Evolutionary conservation across 2,797 vertebrate species (phyloP), one percentile per base, ranked within the genome.

Genomic region (Alcedo quadribrachys): DNA sequence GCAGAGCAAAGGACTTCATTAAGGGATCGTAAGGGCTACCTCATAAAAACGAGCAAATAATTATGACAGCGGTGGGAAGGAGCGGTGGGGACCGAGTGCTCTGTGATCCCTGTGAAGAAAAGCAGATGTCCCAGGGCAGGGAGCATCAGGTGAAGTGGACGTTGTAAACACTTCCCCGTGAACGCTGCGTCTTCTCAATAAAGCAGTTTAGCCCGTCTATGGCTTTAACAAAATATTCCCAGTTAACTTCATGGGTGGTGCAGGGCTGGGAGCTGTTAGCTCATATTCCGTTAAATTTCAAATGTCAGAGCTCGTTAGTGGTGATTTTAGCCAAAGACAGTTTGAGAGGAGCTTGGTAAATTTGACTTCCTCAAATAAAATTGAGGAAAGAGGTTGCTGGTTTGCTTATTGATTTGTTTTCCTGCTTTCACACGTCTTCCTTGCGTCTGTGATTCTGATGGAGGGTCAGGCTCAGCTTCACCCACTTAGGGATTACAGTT

Each of bases 311-410:
- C 96, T 97, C 51, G 25, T 98, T 98, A 98, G 94, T 3, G 12
- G 88, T 98, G 97, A 97, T 93, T 97, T 95, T 97, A 97, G 96
- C 97, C 97, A 98, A 96, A 97, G 96, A 96, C 96, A 67, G 88
- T 76, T 96, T 93, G 93, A 55, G 89, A 97, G 95, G 85, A 93
- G 91, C 96, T 96, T 20, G 8, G 95, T 93, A 95, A 96, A 97
- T 94, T 87, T 87, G 67, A 96, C 96, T 97, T 97, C 97, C 96
- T 97, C 96, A 89, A 95, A 97, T 94, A 97, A 97, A 97, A 97
- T 6, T 92, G 95, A 96, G 94, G 76, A 95, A 95, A 96, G 93
- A 95, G 90, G 90, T 96, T 91, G 87, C 93, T 27, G 71, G 68
- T 96, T 96, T 95, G 85, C 54, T 87, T 94, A 61, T 84, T 92